These are phyloP conservation scores for Mustelus asterias DNA, from an alignment of 2,113 vertebrate genomes.

Conservation along the genomic window DNA sequence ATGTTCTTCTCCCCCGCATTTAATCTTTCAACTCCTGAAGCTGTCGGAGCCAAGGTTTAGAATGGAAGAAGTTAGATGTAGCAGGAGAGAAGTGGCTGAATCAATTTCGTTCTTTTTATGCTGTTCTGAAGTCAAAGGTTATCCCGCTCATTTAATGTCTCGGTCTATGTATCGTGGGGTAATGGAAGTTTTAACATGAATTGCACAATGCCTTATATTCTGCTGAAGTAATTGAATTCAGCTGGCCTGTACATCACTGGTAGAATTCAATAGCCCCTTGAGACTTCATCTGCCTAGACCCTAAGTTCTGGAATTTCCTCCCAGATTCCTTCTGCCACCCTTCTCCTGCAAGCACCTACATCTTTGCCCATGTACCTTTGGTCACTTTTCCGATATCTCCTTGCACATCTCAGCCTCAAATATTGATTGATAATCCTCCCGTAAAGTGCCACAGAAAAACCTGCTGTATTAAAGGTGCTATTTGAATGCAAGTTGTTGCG, in stretches of 20 bases:
- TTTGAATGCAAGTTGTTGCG: background rate
- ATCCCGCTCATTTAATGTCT: background rate
- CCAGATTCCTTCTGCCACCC: background rate
- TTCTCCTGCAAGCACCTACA: background rate
- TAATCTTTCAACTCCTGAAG: background rate
- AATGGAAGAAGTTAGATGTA: background rate
- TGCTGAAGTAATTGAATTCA: background rate
- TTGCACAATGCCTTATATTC: background rate
- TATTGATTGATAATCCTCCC: background rate
- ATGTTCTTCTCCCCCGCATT: too few relatives aligned
- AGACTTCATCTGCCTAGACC: background rate
- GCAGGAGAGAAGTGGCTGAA: background rate
- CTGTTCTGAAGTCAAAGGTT: background rate
- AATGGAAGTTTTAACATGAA: background rate
- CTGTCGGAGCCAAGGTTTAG: background rate
- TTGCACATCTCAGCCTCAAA: background rate
- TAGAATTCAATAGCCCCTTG: background rate
- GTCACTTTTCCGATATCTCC: background rate
- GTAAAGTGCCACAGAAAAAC: background rate
- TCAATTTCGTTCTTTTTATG: background rate
- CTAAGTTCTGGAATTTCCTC: background rate
- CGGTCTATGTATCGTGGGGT: background rate
- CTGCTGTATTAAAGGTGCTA: background rate
- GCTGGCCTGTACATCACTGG: background rate
- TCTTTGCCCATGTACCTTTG: too few relatives aligned